Conservation (phyloP, 53 echinoderm and acorn worm genomes). For the Arbacia lixula region DNA sequence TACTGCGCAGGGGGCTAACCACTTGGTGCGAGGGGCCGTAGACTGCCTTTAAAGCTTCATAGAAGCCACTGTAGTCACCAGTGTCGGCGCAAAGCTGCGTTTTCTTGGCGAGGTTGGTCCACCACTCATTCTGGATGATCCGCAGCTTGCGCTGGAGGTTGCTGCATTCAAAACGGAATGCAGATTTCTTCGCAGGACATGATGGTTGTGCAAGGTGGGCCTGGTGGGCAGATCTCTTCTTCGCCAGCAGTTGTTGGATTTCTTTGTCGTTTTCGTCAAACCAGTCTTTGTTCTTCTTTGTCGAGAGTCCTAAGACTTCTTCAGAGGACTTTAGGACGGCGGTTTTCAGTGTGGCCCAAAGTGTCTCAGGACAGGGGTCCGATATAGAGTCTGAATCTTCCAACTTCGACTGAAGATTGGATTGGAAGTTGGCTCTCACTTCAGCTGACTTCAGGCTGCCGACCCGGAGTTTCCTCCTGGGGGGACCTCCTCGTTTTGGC, state of each 20-base stretch:
- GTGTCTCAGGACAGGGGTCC: too few species aligned
- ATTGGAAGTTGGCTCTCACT: too few species aligned
- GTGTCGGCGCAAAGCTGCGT: constrained; percentile 49
- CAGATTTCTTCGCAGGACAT: constrained; percentile 33
- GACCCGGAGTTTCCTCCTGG: too few species aligned
- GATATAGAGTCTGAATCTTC: too few species aligned
- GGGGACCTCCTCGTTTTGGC: not conserved
- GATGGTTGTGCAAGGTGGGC: constrained; percentile 45
- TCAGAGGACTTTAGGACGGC: too few species aligned
- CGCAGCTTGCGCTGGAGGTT: constrained; percentile 46
- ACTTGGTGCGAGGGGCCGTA: constrained; percentile 52
- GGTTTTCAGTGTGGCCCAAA: too few species aligned
- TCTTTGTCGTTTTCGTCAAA: constrained; percentile 30
- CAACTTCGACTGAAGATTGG: too few species aligned
- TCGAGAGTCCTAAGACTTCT: too few species aligned
- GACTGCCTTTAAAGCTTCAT: constrained; percentile 61
- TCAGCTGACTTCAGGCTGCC: too few species aligned
- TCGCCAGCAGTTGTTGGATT: constrained; percentile 41
- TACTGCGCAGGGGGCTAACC: constrained; percentile 35
- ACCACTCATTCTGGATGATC: constrained; percentile 50
- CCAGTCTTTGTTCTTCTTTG: too few species aligned
- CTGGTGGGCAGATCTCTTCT: constrained; percentile 50
- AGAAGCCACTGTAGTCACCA: constrained; percentile 48
- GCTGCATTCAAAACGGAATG: constrained; percentile 41
- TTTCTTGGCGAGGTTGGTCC: constrained; percentile 29